These are phyloP conservation scores for Sebastes hubbsi DNA, from an alignment of 2,797 vertebrate genomes.

Conservation along the genomic window DNA sequence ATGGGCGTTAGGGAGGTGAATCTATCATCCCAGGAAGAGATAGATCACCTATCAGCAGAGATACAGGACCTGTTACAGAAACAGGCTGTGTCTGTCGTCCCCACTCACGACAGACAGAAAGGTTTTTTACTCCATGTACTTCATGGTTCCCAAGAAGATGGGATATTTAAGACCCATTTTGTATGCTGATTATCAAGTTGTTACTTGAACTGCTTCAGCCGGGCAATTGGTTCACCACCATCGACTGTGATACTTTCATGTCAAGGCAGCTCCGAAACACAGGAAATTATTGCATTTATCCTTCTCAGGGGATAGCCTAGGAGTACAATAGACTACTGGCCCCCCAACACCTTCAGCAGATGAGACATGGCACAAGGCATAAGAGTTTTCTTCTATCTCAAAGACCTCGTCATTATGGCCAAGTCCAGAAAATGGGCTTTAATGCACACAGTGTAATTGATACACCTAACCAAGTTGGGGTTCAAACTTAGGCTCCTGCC, in stretches of 20 bases:
- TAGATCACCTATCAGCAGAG: background rate
- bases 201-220: background rate
- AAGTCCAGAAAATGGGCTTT: background rate
- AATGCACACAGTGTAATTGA: background rate
- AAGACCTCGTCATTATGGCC: background rate
- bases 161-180: background rate
- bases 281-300: background rate
- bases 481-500: background rate
- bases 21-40: background rate
- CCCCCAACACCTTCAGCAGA: background rate
- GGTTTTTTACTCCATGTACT: background rate
- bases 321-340: background rate
- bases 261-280: background rate
- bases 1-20: background rate
- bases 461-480: background rate
- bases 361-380: background rate
- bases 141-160: background rate
- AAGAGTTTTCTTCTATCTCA: background rate
- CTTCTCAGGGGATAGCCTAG: background rate
- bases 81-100: background rate
- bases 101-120: background rate
- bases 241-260: background rate
- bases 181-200: background rate
- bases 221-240: background rate
- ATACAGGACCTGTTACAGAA: background rate